phyloP scores from a whole-genome alignment of 2,113 vertebrate genomes.

The Mesoclemmys tuberculata region DNA sequence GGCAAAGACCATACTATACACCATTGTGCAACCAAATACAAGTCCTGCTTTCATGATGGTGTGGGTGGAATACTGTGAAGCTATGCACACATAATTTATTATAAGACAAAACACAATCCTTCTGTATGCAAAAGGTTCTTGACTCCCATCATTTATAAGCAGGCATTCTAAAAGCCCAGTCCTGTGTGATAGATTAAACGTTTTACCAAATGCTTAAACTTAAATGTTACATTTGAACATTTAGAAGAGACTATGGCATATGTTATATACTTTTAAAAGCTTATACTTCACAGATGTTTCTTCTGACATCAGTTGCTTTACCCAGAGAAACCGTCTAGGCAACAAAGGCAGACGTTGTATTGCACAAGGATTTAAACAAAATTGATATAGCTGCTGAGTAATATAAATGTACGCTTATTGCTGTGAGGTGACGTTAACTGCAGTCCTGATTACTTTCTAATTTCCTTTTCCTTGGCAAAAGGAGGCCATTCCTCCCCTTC shows the following conservation, averaged over 20 bases:
- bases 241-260: background rate
- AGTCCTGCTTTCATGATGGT: background rate
- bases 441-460: slow-evolving; percentile 49
- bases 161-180: background rate
- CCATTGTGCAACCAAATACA: background rate
- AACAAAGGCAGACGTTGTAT: slow-evolving; percentile 58
- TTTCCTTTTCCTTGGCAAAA: slow-evolving; percentile 26
- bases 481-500: background rate
- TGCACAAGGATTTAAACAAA: slow-evolving; percentile 73
- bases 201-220: background rate
- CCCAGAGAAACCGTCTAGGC: slow-evolving; percentile 55
- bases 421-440: slow-evolving; percentile 68
- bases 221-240: background rate
- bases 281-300: background rate
- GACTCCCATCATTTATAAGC: background rate
- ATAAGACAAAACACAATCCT: background rate
- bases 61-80: background rate
- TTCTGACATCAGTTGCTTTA: slow-evolving; percentile 39
- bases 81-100: background rate
- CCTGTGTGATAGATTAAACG: background rate
- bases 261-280: slow-evolving; percentile 31
- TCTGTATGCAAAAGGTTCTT: background rate
- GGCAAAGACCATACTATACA: background rate
- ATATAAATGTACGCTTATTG: slow-evolving; percentile 65
- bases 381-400: slow-evolving; percentile 63